phyloP scores from a whole-genome alignment of 2,888 invertebrate species.

The Agrypnus murinus region DNA sequence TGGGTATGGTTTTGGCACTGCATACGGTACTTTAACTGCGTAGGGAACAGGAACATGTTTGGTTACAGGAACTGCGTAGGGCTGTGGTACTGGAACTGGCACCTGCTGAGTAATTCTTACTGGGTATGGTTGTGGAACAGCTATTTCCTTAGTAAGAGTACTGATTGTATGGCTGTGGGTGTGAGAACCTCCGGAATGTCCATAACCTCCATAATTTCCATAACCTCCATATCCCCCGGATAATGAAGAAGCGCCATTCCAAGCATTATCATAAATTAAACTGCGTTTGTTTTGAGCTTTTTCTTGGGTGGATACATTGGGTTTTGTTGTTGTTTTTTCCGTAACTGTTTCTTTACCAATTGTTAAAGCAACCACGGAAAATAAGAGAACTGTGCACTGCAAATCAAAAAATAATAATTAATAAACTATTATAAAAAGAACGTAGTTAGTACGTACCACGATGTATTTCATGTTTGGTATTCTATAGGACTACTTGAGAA shows the following conservation, averaged over 20 bases:
- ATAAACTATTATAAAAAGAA: background rate
- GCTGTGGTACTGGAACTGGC: constrained; percentile 62
- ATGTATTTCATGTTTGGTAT: background rate
- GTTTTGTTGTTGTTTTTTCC: no score
- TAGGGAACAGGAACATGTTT: constrained; percentile 51
- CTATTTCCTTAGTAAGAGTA: constrained; percentile 57
- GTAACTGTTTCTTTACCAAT: constrained; percentile 4
- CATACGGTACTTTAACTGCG: constrained; percentile 51
- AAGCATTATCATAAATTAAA: constrained; percentile 9
- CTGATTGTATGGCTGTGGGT: constrained; percentile 49
- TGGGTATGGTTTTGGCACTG: constrained; percentile 54
- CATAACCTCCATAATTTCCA: no score
- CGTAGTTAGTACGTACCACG: constrained; percentile 1
- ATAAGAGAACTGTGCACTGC: constrained; percentile 14
- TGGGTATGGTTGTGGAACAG: constrained; percentile 65
- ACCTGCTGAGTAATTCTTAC: constrained; percentile 62
- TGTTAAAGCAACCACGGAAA: constrained; percentile 23
- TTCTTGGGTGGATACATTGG: constrained; percentile 17
- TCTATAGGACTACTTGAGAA: background rate
- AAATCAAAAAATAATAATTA: constrained; percentile 7
- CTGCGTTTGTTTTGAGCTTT: constrained; percentile 33
- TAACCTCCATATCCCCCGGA: background rate
- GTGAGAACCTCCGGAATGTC: no score
- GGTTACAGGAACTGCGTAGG: constrained; percentile 58
- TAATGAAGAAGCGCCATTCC: no score